These are phyloP conservation scores for Rallus crepitans DNA, from an alignment of 2,797 vertebrate species.

Conservation along the genomic window DNA sequence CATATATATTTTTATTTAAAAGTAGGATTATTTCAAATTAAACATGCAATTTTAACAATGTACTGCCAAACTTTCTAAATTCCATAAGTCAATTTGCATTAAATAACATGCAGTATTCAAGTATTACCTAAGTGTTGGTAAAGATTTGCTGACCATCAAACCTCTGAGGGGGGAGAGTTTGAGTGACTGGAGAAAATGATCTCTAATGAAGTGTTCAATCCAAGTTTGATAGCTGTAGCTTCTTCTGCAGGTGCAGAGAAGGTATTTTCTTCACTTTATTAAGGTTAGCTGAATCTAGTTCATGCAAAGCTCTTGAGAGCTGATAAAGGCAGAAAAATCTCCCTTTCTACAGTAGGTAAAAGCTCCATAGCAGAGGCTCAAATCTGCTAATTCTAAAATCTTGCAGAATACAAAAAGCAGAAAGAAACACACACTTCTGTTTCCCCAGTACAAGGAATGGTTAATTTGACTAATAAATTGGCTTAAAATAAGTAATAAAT, in stretches of 20 bases:
- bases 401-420: neutral
- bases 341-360: neutral
- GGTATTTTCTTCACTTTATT: conserved; percentile 23
- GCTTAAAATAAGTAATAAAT: neutral
- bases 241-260: neutral
- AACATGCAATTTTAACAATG: neutral
- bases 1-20: neutral
- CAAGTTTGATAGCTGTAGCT: neutral
- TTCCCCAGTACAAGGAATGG: neutral
- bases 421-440: neutral
- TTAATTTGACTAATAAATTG: neutral
- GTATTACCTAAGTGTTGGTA: neutral
- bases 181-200: neutral
- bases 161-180: neutral
- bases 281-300: neutral
- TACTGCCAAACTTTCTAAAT: neutral
- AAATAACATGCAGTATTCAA: neutral
- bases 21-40: neutral
- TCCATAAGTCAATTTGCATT: neutral
- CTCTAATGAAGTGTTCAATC: neutral
- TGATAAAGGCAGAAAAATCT: neutral
- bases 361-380: neutral
- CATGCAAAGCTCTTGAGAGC: neutral
- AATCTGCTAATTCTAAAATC: neutral
- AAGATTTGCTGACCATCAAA: neutral